Percentiles rank a stretch among this genome's conserved stretches.
Conservation (phyloP, 2,113 vertebrate species). For the Melierax canorus region DNA sequence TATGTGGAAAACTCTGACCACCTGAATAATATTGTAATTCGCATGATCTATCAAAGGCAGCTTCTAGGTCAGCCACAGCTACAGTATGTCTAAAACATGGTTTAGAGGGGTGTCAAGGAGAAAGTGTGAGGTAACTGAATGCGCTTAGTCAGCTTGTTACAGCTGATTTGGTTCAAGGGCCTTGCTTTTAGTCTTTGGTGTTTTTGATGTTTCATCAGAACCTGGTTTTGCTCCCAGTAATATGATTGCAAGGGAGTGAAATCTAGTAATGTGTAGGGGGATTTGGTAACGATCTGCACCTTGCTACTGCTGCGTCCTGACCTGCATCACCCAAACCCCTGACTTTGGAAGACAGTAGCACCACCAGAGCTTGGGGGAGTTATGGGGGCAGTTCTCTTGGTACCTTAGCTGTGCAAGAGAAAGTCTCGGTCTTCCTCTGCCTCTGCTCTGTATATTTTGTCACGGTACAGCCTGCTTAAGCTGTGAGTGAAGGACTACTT, state of each 20-base stretch:
- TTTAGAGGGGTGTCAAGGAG: not conserved
- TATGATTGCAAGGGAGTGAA: not conserved
- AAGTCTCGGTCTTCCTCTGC: not conserved
- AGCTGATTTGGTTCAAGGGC: not conserved
- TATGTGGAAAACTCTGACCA: not conserved
- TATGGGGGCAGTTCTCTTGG: not conserved
- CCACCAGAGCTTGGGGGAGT: not conserved
- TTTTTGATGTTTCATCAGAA: not conserved
- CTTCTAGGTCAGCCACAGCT: not conserved
- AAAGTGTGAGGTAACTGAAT: not conserved
- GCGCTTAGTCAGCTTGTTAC: not conserved
- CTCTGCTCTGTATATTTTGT: not conserved
- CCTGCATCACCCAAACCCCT: not conserved
- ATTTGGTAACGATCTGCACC: not conserved
- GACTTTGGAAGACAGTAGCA: not conserved
- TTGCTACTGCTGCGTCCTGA: accelerated
- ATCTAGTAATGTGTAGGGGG: not conserved
- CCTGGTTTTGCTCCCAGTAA: not conserved
- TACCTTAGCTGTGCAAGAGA: not conserved
- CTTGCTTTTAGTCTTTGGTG: not conserved
- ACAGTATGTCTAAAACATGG: not conserved
- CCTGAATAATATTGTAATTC: not conserved
- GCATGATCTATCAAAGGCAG: not conserved
- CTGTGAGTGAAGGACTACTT: not conserved
- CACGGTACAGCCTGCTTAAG: not conserved